Base-by-base conservation (phyloP, 2,888 invertebrate species). In the Oscheius sp. region DNA sequence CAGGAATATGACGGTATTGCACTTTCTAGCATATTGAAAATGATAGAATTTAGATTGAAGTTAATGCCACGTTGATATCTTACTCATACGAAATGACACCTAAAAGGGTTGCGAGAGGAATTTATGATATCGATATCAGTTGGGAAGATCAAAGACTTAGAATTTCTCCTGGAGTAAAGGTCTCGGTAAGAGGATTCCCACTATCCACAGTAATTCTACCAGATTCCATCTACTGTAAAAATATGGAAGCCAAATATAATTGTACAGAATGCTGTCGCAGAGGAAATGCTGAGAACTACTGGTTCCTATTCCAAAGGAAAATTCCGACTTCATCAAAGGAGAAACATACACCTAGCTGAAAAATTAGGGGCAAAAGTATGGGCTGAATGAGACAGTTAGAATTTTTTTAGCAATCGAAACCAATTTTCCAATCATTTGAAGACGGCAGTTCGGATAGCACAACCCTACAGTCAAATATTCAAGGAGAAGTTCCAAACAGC, bases 1-100 rank as follows among this genome's bases (percentile, higher is more conserved):
- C 18, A 46, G 58, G 29, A 70, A 70, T 21, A 55, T 70, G 29
- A 58, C 58, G 7, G 69, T 70, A 46, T 2, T 21, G n/a, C n/a
- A n/a, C 53, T 27, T n/a, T 5, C 2, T 18, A 23, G 41, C 9
- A n/a, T 27, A 5, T 35, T 29, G n/a, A 41, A 41, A 35, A n/a
- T 3, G 59, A 18, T 35, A 7, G 21, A n/a, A 16, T 63, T 23
- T 25, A 63, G 63, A 45, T 63, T 1, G 43, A 63, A 13, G 63
- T 45, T 9, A 43, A 63, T 29, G 61, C 61, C 5, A 21, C 61
- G 16, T 43, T 61, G 0, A 21, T 61, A n/a, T 58, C 58, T 1
- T 61, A 43, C 25, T n/a, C 7, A 9, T 61, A 21, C 23, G 45
- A 43, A 9, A 3, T 35, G 9, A 35, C 35, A 3, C 35, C 35